phyloP scores from a whole-genome alignment of 2,888 invertebrate species.

The Tiphia femorata region DNA sequence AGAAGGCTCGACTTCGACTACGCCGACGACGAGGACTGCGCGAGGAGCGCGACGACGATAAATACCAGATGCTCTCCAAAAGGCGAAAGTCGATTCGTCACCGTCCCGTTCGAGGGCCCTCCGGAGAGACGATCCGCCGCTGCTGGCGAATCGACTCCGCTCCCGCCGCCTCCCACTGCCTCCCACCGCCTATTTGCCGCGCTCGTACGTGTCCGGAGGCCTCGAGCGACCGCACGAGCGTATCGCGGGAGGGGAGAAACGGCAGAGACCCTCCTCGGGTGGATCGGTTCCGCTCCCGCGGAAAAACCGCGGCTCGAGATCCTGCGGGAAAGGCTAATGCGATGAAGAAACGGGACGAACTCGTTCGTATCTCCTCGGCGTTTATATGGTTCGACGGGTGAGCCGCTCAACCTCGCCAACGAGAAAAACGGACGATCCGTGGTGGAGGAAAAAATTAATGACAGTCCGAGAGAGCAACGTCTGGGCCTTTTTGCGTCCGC shows the following conservation, averaged over 20 bases:
- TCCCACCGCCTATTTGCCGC: too few species aligned
- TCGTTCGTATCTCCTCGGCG: constrained; percentile 29
- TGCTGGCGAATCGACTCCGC: too few species aligned
- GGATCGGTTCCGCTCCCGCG: constrained; percentile 29
- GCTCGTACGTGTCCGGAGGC: too few species aligned
- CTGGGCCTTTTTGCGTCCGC: constrained; percentile 28
- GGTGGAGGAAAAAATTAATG: constrained; percentile 30
- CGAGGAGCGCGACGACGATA: constrained; percentile 29
- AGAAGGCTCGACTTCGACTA: neutral
- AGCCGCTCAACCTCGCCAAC: constrained; percentile 15
- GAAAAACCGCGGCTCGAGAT: constrained; percentile 34
- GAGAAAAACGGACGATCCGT: constrained; percentile 34
- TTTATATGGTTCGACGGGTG: constrained; percentile 34
- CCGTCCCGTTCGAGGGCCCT: constrained; percentile 18
- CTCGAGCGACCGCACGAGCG: too few species aligned
- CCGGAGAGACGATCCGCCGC: too few species aligned
- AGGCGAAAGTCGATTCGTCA: constrained; percentile 46
- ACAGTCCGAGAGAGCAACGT: constrained; percentile 30
- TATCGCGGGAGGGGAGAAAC: too few species aligned
- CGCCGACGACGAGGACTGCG: neutral
- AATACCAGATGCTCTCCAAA: constrained; percentile 40
- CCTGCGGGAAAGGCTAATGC: constrained; percentile 47
- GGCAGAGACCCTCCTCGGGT: too few species aligned
- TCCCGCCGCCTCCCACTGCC: too few species aligned
- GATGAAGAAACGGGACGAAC: constrained; percentile 42